A percentile compares a stretch with the other conserved stretches of the same genome.
phyloP scores from a whole-genome alignment of 2,113 vertebrate species.

The Pygoscelis antarcticus region DNA sequence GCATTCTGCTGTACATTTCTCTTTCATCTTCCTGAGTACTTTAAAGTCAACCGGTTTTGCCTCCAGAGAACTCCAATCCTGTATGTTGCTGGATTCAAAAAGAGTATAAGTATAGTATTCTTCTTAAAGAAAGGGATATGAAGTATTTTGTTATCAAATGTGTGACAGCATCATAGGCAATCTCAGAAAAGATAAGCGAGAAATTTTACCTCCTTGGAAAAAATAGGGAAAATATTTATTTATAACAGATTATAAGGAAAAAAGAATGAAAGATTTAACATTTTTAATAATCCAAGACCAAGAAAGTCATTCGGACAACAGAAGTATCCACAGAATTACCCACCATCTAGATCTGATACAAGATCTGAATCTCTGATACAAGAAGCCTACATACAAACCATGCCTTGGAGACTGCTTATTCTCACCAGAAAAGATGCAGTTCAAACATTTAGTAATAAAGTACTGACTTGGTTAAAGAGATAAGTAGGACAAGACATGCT shows the following conservation, averaged over 20 bases:
- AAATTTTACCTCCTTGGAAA: background rate
- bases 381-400: background rate
- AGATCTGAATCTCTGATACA: background rate
- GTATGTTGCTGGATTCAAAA: background rate
- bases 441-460: background rate
- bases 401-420: background rate
- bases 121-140: background rate
- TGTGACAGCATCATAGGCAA: background rate
- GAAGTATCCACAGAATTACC: background rate
- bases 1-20: background rate
- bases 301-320: background rate
- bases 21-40: background rate
- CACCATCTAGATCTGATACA: background rate
- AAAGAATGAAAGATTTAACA: background rate
- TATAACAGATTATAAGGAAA: background rate
- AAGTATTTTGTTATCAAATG: background rate
- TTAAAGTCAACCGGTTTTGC: background rate
- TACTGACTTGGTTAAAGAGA: background rate
- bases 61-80: background rate
- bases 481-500: background rate
- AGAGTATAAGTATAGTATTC: fast-evolving
- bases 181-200: background rate
- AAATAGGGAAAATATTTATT: background rate
- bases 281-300: background rate
- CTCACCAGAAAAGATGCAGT: background rate